Base-by-base conservation (phyloP, 2,797 vertebrate species). In the Galago senegalensis region DNA sequence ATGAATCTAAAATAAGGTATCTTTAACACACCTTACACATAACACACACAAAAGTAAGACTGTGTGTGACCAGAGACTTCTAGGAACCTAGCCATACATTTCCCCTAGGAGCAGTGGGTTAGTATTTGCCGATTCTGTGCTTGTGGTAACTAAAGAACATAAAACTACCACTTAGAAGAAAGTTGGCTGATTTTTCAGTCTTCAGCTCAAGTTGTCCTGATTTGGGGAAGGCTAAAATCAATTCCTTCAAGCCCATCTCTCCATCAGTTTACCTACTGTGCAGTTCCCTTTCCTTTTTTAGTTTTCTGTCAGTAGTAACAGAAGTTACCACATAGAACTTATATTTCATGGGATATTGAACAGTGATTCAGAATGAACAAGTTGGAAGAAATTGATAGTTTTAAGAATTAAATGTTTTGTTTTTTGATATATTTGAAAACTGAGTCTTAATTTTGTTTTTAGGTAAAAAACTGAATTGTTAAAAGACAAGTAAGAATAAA, bases 351-450 rank as follows among this genome's bases (percentile, higher is more conserved):
- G 46, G 31, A 61, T 58, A 46, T 77, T 73, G 46, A 89, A 61
- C 31, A 23, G 1, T 14, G 56, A 31, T n/a, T 81, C 77, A 92
- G 60, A 37, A 34, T 53, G 65, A 86, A 29, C 5, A 11, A 43
- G 31, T 27, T 25, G 53, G 61, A 25, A 83, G 92, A 76, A 60
- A 11, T 7, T 31, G 79, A 20, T 31, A 73, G 7, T 67, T 69
- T 7, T 40, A 43, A 88, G 60, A 88, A 34, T 40, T 49, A 34
- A 61, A 43, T 16, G 73, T 23, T 69, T 53, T 67, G 14, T 61
- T 94, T 85, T 53, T 43, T 63, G 80, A 20, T 40, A 6, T 53
- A 89, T 93, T 81, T 84, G 70, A 93, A n/a, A 80, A 94, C 67
- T 53, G 21, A 20, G 16, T 34, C 53, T 90, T 87, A 27, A 7